A percentile compares a stretch with the other conserved stretches of the same genome.
Conservation (phyloP, 1,140 invertebrate genomes). For the Penaeus vannamei region DNA sequence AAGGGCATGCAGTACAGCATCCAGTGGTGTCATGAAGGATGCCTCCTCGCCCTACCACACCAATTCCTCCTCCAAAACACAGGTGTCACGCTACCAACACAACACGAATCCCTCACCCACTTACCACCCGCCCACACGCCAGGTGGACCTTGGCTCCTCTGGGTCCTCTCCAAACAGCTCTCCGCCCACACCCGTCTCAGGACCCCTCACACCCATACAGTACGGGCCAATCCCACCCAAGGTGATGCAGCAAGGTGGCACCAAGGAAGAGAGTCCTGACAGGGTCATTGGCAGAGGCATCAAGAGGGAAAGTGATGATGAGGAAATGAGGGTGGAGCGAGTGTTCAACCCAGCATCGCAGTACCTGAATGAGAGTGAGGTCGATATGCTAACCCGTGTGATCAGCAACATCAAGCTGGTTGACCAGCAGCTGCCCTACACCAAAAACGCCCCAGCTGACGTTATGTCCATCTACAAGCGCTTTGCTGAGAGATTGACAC, state of each 20-base stretch:
- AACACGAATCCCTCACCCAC: conserved; percentile 37
- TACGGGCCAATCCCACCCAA: conserved; percentile 56
- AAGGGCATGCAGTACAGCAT: conserved; percentile 32
- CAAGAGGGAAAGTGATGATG: conserved; percentile 58
- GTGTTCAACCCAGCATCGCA: conserved; percentile 61
- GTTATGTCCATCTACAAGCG: conserved; percentile 58
- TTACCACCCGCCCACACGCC: conserved; percentile 50
- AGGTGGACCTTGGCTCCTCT: conserved; percentile 47
- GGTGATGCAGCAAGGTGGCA: conserved; percentile 23
- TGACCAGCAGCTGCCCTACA: conserved; percentile 61
- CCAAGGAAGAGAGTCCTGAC: conserved; percentile 59
- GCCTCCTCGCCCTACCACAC: conserved; percentile 38
- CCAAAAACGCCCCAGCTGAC: conserved; percentile 21
- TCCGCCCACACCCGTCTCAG: conserved; percentile 60
- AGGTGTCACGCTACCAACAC: conserved; percentile 40
- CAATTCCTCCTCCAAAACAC: conserved; percentile 43
- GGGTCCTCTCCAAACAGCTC: conserved; percentile 62
- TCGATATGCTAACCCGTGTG: conserved; percentile 59
- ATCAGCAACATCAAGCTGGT: conserved; percentile 64
- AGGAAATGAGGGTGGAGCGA: conserved; percentile 53
- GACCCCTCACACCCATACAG: conserved; percentile 59
- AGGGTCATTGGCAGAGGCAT: conserved; percentile 57
- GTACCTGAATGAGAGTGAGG: conserved; percentile 57
- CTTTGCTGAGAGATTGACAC: conserved; percentile 61
- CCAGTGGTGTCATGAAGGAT: not conserved